phyloP scores from a whole-genome alignment of 2,797 vertebrate genomes.

The Hipposideros larvatus region DNA sequence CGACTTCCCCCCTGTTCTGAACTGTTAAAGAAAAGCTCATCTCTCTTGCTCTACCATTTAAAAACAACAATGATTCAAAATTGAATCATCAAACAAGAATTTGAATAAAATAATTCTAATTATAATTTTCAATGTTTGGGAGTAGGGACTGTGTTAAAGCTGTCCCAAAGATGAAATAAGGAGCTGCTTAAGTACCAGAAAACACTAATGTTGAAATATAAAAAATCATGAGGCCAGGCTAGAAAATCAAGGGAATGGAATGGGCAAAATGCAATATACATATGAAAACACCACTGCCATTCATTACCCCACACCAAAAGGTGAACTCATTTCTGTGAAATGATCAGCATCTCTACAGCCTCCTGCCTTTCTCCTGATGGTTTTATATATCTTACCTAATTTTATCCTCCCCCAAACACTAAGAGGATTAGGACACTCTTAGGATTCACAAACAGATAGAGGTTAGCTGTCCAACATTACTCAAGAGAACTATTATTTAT shows the following conservation, averaged over 20 bases:
- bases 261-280: not conserved
- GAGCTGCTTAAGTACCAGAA: not conserved
- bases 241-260: slow-evolving; percentile 4
- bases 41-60: slow-evolving; percentile 73
- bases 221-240: not conserved
- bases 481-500: slow-evolving; percentile 21
- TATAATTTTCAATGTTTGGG: slow-evolving; percentile 41
- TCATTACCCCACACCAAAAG: not conserved
- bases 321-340: not conserved
- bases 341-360: not conserved
- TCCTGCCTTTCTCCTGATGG: not conserved
- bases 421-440: not conserved
- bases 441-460: not conserved
- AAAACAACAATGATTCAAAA: slow-evolving; percentile 77
- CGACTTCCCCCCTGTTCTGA: slow-evolving; percentile 55
- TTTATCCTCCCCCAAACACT: not conserved
- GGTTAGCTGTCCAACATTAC: not conserved
- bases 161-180: slow-evolving; percentile 52
- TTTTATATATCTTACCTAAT: not conserved
- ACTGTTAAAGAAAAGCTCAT: slow-evolving; percentile 69
- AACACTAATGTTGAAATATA: not conserved
- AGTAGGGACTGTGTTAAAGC: not conserved
- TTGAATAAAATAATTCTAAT: slow-evolving; percentile 55
- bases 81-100: slow-evolving; percentile 72
- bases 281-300: not conserved